Conservation (phyloP, 2,797 vertebrate genomes). For the Crypturellus tataupa region DNA sequence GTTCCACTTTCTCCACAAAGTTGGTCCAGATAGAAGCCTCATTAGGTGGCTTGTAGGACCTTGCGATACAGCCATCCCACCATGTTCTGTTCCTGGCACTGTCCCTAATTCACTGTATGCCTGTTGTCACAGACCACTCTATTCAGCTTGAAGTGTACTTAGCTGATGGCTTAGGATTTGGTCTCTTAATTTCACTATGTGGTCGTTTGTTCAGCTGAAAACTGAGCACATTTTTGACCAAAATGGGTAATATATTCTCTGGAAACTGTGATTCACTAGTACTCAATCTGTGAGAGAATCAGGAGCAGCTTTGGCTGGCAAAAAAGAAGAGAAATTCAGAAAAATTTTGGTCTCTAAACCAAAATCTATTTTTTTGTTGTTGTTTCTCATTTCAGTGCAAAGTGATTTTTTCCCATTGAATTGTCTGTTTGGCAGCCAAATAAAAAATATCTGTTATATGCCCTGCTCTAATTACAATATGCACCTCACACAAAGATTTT, state of each 20-base stretch:
- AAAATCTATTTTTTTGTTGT: not conserved
- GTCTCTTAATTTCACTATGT: not conserved
- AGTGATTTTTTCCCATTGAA: not conserved
- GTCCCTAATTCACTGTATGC: not conserved
- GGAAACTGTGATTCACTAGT: not conserved
- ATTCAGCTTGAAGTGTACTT: rapidly evolving
- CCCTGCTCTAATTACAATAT: not conserved
- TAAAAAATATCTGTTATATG: not conserved
- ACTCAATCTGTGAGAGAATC: not conserved
- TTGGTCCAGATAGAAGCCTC: not conserved
- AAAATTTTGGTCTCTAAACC: not conserved
- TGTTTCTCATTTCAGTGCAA: not conserved
- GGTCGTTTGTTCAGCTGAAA: not conserved
- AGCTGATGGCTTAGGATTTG: not conserved
- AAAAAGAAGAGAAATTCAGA: not conserved
- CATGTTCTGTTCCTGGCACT: not conserved
- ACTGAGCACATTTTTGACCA: not conserved
- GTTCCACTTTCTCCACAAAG: not conserved
- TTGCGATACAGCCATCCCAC: rapidly evolving
- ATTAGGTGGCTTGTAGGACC: rapidly evolving
- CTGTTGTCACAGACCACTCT: not conserved
- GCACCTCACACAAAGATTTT: not conserved
- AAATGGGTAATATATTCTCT: not conserved
- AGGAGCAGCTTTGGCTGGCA: not conserved
- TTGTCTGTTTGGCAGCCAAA: not conserved